A percentile compares a stretch with the other conserved stretches of the same genome.
phyloP scores from a whole-genome alignment of 2,888 invertebrate species.

The Drosophila niveifrons region DNA sequence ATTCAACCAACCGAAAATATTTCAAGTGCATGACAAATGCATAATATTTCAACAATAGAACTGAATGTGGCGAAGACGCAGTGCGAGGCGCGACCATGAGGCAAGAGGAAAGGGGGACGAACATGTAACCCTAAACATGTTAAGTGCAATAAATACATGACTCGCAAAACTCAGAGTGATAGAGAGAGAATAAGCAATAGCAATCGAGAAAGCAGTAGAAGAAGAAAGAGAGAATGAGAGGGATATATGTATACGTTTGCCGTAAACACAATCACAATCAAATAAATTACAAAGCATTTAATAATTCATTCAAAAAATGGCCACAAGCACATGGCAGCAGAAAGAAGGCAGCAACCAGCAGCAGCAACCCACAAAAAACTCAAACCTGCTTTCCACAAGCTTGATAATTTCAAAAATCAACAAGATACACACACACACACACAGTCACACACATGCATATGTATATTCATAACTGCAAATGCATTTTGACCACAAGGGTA shows the following conservation, averaged over 20 bases:
- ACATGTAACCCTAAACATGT: slow-evolving; percentile 69
- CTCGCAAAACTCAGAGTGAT: slow-evolving; percentile 30
- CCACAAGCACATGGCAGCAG: slow-evolving; percentile 63
- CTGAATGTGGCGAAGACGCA: slow-evolving; percentile 20
- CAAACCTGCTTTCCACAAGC: slow-evolving; percentile 45
- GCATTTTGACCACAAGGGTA: slow-evolving; percentile 72
- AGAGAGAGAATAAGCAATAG: not conserved
- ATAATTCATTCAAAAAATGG: slow-evolving; percentile 79
- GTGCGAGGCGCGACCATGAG: not conserved
- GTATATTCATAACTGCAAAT: slow-evolving; percentile 76
- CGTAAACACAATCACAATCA: slow-evolving; percentile 76
- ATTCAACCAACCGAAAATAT: slow-evolving; percentile 74
- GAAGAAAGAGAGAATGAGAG: not conserved
- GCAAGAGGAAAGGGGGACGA: slow-evolving; percentile 15
- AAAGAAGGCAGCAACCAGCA: slow-evolving; percentile 7
- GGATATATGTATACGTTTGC: slow-evolving; percentile 30
- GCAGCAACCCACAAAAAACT: slow-evolving; percentile 28
- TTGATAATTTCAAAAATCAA: slow-evolving; percentile 81
- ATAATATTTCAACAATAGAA: slow-evolving; percentile 76
- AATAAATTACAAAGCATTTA: slow-evolving; percentile 81
- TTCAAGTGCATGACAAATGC: slow-evolving; percentile 80
- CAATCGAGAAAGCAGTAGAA: not conserved
- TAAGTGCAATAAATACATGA: slow-evolving; percentile 78
- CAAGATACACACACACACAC: slow-evolving; percentile 56
- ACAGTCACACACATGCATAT: slow-evolving; percentile 23